Conservation (phyloP, 2,888 invertebrate genomes). For the Drosophila mulleri region DNA sequence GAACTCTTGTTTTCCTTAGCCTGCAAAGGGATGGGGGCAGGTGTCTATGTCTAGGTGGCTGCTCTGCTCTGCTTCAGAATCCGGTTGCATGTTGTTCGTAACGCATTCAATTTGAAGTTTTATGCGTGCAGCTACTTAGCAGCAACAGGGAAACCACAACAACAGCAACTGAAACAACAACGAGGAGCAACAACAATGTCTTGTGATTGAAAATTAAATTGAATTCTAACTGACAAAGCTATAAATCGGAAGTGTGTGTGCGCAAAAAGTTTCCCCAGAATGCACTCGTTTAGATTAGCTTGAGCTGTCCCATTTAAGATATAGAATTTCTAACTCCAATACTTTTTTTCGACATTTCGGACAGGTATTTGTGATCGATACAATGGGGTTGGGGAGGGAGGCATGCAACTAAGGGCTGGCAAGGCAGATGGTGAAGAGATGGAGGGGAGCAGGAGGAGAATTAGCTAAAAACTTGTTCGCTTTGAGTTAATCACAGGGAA, state of each 20-base stretch:
- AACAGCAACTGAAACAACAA: conserved; percentile 5
- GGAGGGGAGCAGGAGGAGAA: too few relatives aligned
- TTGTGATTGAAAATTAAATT: conserved; percentile 56
- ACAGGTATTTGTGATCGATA: background rate
- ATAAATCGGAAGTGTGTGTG: conserved; percentile 13
- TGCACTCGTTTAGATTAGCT: conserved; percentile 11
- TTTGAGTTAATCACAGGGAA: background rate
- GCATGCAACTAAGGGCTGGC: too few relatives aligned
- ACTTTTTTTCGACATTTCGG: background rate
- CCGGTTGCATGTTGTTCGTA: conserved; percentile 29
- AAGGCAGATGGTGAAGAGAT: too few relatives aligned
- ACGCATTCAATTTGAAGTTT: conserved; percentile 48
- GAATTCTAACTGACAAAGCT: conserved; percentile 34
- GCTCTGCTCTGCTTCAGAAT: conserved; percentile 14
- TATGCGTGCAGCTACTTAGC: conserved; percentile 61
- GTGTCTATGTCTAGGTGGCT: conserved; percentile 3
- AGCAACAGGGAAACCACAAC: conserved; percentile 31
- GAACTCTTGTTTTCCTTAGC: conserved; percentile 64
- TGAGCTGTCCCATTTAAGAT: background rate
- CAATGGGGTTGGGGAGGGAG: too few relatives aligned
- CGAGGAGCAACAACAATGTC: conserved; percentile 29
- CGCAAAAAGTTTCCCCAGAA: background rate
- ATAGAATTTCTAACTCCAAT: conserved; percentile 1
- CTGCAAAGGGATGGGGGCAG: background rate
- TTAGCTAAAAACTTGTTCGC: background rate